Evolutionary conservation across 2,113 vertebrate species (phyloP), one percentile per base, ranked within the genome.

Genomic region (Labeo catla): DNA sequence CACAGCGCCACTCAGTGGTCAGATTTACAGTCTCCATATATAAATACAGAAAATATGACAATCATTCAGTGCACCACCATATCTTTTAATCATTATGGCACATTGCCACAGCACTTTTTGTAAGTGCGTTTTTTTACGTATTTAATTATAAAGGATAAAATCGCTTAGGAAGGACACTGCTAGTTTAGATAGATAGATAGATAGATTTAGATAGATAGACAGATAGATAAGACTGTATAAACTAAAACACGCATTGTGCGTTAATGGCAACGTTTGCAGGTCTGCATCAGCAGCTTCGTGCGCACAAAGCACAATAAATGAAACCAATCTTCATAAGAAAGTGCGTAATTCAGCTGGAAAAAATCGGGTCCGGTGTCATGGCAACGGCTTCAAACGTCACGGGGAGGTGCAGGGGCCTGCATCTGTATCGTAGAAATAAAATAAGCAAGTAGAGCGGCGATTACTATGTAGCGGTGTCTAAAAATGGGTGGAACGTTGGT

Each of bases 331-430:
- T 87, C 21, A 81, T 84, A 76, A 66, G 61, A 84, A 87, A 52
- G 84, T 89, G 89, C 91, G 87, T 88, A 89, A 89, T 82, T 76
- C 50, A 73, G 36, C 80, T 45, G 78, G 23, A 9, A 21, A 36
- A 79, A 70, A 43, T 50, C 78, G 70, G 61, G 23, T 63, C 36
- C 76, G 88, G 59, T 90, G 83, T 81, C 89, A 89, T 89, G 86
- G 86, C 86, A 93, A 92, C 91, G 80, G 83, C 66, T 87, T 39
- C 13, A 68, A 59, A 89, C 89, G 88, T 91, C 92, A 92, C 47
- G 65, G 43, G 13, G 77, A 73, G 81, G 63, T 70, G 70, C 23
- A 76, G 81, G 39, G 66, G 19, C 82, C 73, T 47, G 84, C 79
- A 86, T 77, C n/a, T 86, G 74, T 73, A 76, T 70, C 34, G 43